phyloP scores from a whole-genome alignment of 2,797 vertebrate species.

The Oreonectes daqikongensis region DNA sequence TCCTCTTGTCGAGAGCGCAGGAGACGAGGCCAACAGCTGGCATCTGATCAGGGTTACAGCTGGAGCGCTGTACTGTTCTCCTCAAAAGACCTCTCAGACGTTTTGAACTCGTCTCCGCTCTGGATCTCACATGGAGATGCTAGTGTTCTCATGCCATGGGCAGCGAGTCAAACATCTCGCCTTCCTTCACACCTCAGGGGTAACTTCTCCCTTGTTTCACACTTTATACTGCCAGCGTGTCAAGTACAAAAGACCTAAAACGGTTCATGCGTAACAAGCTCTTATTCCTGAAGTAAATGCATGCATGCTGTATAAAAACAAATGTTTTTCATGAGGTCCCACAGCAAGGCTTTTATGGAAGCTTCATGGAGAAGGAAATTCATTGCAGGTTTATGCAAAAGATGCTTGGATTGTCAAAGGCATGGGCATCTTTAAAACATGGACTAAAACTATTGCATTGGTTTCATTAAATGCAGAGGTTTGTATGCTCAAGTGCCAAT shows the following conservation, averaged over 20 bases:
- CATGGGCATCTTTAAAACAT: slow-evolving; percentile 61
- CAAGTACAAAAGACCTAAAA: slow-evolving; percentile 34
- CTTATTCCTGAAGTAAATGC: neutral
- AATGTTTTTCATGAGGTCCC: slow-evolving; percentile 3
- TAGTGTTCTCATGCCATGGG: neutral
- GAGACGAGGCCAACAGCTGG: slow-evolving; percentile 14
- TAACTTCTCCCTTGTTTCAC: neutral
- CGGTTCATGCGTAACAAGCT: neutral
- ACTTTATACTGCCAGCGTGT: slow-evolving; percentile 52
- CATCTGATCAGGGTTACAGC: slow-evolving; percentile 15
- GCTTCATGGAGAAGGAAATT: slow-evolving; percentile 6
- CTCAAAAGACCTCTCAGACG: slow-evolving; percentile 32
- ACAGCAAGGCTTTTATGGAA: neutral
- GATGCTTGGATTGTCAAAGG: slow-evolving; percentile 50
- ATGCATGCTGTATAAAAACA: slow-evolving; percentile 34
- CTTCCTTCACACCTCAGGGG: slow-evolving; percentile 11
- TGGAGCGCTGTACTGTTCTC: slow-evolving; percentile 10
- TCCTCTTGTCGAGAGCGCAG: slow-evolving; percentile 55
- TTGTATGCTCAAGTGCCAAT: slow-evolving; percentile 67
- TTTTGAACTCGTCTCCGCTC: neutral
- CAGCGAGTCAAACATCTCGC: neutral
- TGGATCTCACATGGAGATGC: neutral
- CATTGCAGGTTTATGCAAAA: slow-evolving; percentile 10
- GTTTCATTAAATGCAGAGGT: slow-evolving; percentile 59
- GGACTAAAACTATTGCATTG: slow-evolving; percentile 61